Percentiles rank a stretch among this genome's conserved stretches.
These are phyloP conservation scores for Litoditis marina DNA, from an alignment of 2,888 invertebrate genomes.

Conservation along the genomic window DNA sequence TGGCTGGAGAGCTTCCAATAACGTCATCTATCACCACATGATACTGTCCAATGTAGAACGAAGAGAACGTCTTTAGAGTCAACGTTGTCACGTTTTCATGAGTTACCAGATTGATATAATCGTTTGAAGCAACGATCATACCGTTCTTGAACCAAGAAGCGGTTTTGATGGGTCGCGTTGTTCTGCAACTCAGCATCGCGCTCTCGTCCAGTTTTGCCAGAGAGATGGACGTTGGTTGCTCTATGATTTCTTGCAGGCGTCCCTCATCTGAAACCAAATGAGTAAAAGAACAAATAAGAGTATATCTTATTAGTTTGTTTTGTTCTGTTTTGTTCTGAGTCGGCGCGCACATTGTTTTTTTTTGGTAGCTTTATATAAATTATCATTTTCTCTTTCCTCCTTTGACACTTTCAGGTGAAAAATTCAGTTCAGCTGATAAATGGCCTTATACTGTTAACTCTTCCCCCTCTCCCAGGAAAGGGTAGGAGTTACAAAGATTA, in stretches of 20 bases:
- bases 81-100: slow-evolving; percentile 21
- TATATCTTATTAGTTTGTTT: no score
- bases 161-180: slow-evolving; percentile 21
- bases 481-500: no score
- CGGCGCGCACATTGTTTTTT: no score
- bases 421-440: no score
- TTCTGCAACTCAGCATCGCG: slow-evolving; percentile 21
- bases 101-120: slow-evolving; percentile 18
- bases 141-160: slow-evolving; percentile 43
- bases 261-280: background rate
- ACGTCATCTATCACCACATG: slow-evolving; percentile 40
- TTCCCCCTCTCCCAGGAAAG: no score
- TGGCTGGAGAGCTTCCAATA: slow-evolving; percentile 33
- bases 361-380: no score
- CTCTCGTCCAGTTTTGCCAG: slow-evolving; percentile 25
- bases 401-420: no score
- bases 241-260: slow-evolving; percentile 26
- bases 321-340: no score
- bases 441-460: no score
- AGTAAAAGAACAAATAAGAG: background rate
- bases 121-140: slow-evolving; percentile 30
- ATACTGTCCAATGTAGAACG: slow-evolving; percentile 36
- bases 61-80: slow-evolving; percentile 28
- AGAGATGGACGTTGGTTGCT: slow-evolving; percentile 31
- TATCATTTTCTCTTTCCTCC: no score